phyloP scores from a whole-genome alignment of 2,797 vertebrate species.

The Spheniscus humboldti region DNA sequence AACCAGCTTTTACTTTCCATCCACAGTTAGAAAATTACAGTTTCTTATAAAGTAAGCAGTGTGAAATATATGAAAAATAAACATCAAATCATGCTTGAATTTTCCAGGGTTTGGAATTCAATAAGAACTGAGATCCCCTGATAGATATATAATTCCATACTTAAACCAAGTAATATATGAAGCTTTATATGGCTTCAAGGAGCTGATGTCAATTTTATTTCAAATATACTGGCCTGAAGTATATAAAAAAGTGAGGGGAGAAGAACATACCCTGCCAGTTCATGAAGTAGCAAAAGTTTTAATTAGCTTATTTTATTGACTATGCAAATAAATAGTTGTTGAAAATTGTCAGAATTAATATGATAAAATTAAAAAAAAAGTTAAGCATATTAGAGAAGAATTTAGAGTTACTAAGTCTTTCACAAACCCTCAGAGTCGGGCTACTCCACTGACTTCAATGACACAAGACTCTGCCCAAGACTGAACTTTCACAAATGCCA shows the following conservation, averaged over 20 bases:
- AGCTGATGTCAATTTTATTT: conserved; percentile 2
- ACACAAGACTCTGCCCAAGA: neutral
- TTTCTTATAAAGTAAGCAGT: neutral
- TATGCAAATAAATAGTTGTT: neutral
- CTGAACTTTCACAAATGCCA: neutral
- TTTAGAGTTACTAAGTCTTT: neutral
- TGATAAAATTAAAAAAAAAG: neutral
- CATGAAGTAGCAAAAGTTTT: neutral
- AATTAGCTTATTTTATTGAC: neutral
- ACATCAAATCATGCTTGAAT: neutral
- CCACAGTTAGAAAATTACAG: neutral
- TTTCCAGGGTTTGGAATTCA: neutral
- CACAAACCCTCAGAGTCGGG: neutral
- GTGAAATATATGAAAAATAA: neutral
- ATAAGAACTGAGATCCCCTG: neutral
- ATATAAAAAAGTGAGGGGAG: neutral
- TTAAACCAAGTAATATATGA: neutral
- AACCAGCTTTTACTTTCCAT: conserved; percentile 25
- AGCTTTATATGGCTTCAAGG: neutral
- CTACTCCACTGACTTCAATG: neutral
- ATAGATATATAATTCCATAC: neutral
- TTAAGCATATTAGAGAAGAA: neutral
- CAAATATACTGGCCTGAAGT: neutral
- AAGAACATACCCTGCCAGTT: neutral
- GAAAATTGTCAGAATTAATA: neutral